Conservation (phyloP, 2,797 vertebrate species). For the Thripadectes ignobilis region DNA sequence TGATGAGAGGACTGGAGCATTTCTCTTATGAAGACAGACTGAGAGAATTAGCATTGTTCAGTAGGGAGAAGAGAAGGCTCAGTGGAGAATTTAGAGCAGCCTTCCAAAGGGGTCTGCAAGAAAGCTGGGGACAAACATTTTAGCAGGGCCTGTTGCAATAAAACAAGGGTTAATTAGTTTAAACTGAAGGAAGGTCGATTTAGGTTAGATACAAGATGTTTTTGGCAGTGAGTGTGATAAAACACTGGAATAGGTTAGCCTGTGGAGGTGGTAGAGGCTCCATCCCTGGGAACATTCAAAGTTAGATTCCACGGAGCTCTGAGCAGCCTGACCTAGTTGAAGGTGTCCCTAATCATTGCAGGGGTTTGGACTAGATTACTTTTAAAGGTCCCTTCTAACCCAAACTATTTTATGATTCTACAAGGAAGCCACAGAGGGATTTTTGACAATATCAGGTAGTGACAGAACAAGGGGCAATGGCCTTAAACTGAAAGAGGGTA, state of each 20-base stretch:
- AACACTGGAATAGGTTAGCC: background rate
- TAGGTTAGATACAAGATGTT: background rate
- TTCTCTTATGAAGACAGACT: background rate
- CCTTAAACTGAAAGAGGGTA: background rate
- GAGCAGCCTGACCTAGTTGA: background rate
- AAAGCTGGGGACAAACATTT: background rate
- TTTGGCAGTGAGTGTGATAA: background rate
- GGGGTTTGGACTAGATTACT: background rate
- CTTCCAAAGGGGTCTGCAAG: background rate
- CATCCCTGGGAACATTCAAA: background rate
- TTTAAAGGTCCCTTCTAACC: background rate
- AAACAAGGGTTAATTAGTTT: background rate
- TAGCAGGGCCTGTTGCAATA: background rate
- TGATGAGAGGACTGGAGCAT: background rate
- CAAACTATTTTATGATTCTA: background rate
- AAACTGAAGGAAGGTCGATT: background rate
- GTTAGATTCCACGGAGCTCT: background rate
- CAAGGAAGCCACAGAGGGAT: background rate
- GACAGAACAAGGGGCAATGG: background rate
- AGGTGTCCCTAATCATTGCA: background rate
- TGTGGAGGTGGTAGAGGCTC: background rate
- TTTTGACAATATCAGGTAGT: too few species aligned
- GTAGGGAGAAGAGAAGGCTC: background rate
- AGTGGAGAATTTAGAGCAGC: background rate
- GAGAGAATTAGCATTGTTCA: rapidly evolving